Base-by-base conservation (phyloP, 2,888 invertebrate genomes). In the Phalera bucephala region DNA sequence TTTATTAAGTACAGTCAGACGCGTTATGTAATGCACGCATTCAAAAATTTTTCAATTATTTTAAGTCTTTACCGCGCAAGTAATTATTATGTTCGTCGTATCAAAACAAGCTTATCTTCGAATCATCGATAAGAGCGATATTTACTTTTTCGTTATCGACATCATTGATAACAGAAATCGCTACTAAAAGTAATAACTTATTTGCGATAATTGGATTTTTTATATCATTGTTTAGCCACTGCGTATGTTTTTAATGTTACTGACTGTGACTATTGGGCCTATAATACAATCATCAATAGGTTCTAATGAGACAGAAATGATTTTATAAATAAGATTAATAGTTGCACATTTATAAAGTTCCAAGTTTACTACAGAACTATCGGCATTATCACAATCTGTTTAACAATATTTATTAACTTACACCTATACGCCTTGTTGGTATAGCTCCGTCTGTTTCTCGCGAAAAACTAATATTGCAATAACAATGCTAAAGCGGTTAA, bases 1-100 rank as follows among this genome's bases (percentile, higher is more conserved):
- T 73, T 72, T 74, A 59, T 51, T 46, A 39, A 14, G 27, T 26
- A 37, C 25, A 33, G 33, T 39, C 41, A 34, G 31, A 34, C 17
- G 45, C 39, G 40, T 45, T 36, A 14, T 33, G 19, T 35, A 36
- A 7, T 31, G 14, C 3, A 29, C 15, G 12, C 28, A 9, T 10
- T 11, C 1, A 7, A 5, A 21, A 2, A 21, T 21, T 21, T 21
- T 6, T 9, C 7, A 11, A n/a, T 14, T 14, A 7, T 23, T 23
- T 23, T 10, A 27, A 27, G 13, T 14, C 27, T 4, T 27, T 4
- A 5, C 26, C 13, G 26, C 12, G 2, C 3, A 8, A 6, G 14
- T 27, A 38, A 29, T 38, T 33, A 23, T 27, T 12, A 4, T 22
- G 11, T 33, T 14, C n/a, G 29, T 9, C 23, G 37, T 37, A 37